Conservation (phyloP, 2,797 vertebrate genomes). For the Nyctibius grandis region DNA sequence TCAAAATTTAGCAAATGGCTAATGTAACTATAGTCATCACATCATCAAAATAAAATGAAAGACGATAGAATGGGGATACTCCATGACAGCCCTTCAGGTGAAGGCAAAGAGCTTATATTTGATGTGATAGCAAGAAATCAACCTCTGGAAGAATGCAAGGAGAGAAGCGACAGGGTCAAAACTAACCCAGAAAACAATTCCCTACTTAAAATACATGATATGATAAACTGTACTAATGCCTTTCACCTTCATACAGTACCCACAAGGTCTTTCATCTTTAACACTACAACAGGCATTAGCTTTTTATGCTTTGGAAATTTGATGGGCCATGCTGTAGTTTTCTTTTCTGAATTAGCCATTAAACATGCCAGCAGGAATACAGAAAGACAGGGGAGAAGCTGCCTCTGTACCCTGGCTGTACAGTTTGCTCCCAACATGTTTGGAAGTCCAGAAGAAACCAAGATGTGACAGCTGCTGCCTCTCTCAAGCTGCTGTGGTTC, state of each 20-base stretch:
- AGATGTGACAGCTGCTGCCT: background rate
- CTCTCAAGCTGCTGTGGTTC: background rate
- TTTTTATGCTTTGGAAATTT: background rate
- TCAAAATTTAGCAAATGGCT: background rate
- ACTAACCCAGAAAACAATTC: background rate
- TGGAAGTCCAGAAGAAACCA: conserved; percentile 9
- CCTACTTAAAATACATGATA: background rate
- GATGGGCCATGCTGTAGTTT: background rate
- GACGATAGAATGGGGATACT: conserved; percentile 14
- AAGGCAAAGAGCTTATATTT: background rate
- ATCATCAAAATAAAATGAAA: conserved; percentile 25
- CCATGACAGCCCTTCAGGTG: background rate
- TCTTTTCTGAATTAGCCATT: background rate
- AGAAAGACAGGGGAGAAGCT: background rate
- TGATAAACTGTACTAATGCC: background rate
- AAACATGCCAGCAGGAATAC: background rate
- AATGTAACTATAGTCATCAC: background rate
- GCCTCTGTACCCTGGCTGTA: background rate
- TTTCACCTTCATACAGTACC: background rate
- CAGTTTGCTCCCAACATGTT: background rate
- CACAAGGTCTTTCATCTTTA: background rate
- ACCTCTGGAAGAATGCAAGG: background rate
- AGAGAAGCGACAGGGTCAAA: conserved; percentile 5
- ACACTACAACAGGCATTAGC: background rate
- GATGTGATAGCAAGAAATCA: background rate